Evolutionary conservation across 1,140 invertebrate genomes (phyloP), one percentile per base, ranked within the genome.

Genomic region (Cyclargus thomasi): DNA sequence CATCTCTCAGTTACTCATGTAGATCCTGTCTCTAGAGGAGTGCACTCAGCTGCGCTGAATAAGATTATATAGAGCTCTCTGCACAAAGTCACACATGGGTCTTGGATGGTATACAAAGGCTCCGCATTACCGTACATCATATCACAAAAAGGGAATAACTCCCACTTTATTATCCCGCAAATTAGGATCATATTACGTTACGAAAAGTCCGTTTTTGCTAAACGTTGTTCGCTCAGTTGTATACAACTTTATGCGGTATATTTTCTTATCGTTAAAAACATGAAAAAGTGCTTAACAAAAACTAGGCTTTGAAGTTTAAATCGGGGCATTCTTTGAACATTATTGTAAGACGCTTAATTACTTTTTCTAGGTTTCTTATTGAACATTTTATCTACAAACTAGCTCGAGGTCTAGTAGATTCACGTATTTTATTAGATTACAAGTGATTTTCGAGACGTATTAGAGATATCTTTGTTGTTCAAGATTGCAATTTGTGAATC

Each of bases 31-130:
- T 70, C 65, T 70, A 62, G 64, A 64, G 63, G 67, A 75, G 68
- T 75, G 74, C 74, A 75, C 74, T 75, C 74, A 68, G 68, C 71
- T 71, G 67, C 69, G 64, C 63, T 72, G 71, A 71, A 75, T 73
- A 71, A 75, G 69, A 71, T 73, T 73, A 75, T 73, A 70, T 73
- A 71, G 70, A 73, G 74, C 64, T 69, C 64, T 69, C 70, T 69
- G 63, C 71, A 71, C 70, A 53, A 71, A 71, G 72, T 69, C 70
- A 74, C 70, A 74, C 70, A 74, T 63, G 62, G 64, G 62, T 63
- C 63, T 69, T 67, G 65, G 68, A 69, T 69, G 57, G 53, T 66
- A 64, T 36, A 68, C 64, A 71, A 68, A 71, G 70, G 64, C 57
- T 55, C 57, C 67, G 64, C 23, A 64, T 70, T 39, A 63, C 11